A percentile compares a stretch with the other conserved stretches of the same genome.
Conservation (phyloP, 2,113 vertebrate genomes). For the Drymodes brunneopygia region DNA sequence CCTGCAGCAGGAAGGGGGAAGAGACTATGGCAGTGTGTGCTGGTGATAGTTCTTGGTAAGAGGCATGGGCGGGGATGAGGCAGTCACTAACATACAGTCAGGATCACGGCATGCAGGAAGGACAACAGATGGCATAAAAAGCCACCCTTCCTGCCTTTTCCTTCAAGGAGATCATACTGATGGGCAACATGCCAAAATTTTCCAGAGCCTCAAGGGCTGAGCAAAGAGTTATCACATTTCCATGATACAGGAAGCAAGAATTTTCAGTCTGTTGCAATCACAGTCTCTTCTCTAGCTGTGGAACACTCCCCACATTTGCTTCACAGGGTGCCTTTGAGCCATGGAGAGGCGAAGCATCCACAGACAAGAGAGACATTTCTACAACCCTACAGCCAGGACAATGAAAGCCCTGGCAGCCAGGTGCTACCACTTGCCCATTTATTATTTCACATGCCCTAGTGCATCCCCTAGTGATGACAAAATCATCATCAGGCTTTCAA, state of each 20-base stretch:
- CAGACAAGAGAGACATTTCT: not conserved
- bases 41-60: not conserved
- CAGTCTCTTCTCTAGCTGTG: not conserved
- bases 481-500: not conserved
- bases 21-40: not conserved
- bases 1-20: not conserved
- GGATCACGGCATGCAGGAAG: not conserved
- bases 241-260: not conserved
- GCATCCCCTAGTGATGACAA: rapidly evolving
- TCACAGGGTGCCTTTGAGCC: not conserved
- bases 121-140: not conserved
- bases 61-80: not conserved
- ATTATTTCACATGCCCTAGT: rapidly evolving
- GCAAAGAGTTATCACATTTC: not conserved
- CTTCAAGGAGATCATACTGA: not conserved
- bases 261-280: not conserved
- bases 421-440: not conserved
- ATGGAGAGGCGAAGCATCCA: not conserved
- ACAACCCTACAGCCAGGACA: not conserved
- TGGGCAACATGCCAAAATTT: not conserved
- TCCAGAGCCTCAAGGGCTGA: not conserved
- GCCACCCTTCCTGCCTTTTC: not conserved
- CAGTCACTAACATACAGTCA: not conserved
- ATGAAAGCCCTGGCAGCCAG: rapidly evolving
- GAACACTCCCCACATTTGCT: not conserved